Percentiles rank a stretch among this genome's conserved stretches.
Conservation (phyloP, 2,113 vertebrate species). For the Chlorodrepanis virens region DNA sequence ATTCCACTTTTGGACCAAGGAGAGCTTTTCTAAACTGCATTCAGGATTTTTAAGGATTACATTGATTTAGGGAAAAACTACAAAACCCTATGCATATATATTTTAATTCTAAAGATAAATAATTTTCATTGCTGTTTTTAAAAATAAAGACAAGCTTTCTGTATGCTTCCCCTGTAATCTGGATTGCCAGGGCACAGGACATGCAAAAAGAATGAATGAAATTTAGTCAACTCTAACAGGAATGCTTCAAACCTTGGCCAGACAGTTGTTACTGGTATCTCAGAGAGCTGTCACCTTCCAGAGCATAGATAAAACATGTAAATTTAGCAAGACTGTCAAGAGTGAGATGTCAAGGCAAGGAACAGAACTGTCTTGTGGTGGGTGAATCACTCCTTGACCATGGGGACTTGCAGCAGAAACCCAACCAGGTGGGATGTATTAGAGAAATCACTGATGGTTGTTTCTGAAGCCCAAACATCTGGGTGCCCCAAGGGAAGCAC, state of each 20-base stretch:
- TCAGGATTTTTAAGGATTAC: background rate
- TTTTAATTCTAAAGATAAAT: background rate
- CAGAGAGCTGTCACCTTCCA: background rate
- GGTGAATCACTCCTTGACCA: background rate
- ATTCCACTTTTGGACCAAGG: background rate
- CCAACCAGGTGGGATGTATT: too few relatives aligned
- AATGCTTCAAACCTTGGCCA: background rate
- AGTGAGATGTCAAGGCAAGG: background rate
- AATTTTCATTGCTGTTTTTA: background rate
- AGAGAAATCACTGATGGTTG: background rate
- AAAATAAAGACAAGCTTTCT: background rate
- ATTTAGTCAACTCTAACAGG: background rate
- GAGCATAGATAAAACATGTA: background rate
- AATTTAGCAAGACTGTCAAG: background rate
- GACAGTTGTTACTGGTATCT: background rate
- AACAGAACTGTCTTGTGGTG: background rate
- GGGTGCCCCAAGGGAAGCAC: background rate
- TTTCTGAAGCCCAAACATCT: background rate
- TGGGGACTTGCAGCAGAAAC: background rate
- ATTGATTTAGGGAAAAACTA: background rate
- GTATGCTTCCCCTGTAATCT: background rate
- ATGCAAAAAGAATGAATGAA: background rate
- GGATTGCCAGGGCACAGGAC: background rate
- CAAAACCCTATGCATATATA: accelerated
- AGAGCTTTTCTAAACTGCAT: background rate